phyloP scores from a whole-genome alignment of 2,797 vertebrate genomes.

The Remorina albescens region DNA sequence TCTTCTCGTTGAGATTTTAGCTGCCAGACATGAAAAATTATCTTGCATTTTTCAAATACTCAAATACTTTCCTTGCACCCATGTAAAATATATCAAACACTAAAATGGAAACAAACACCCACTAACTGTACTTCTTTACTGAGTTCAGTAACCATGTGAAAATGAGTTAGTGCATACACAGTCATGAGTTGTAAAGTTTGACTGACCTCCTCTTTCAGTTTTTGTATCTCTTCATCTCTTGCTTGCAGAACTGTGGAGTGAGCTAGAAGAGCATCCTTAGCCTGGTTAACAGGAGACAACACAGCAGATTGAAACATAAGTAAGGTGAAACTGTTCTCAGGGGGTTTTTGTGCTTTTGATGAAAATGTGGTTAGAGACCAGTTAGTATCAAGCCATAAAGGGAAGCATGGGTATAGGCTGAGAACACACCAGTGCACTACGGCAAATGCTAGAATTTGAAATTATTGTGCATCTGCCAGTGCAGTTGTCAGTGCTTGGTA shows the following conservation, averaged over 20 bases:
- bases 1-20: constrained; percentile 74
- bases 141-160: neutral
- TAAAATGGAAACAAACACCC: neutral
- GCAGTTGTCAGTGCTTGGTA: constrained; percentile 9
- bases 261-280: constrained; percentile 83
- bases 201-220: constrained; percentile 81
- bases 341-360: neutral
- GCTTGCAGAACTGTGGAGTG: constrained; percentile 81
- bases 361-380: neutral
- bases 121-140: neutral
- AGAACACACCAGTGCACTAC: constrained; percentile 22
- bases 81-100: too few relatives aligned
- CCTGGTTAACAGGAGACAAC: constrained; percentile 61
- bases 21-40: constrained; percentile 71
- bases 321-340: neutral
- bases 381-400: neutral
- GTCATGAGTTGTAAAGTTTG: neutral
- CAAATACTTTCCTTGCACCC: neutral
- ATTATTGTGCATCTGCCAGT: neutral
- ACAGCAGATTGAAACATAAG: neutral
- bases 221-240: constrained; percentile 80
- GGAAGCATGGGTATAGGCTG: neutral
- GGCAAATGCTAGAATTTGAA: constrained; percentile 1
- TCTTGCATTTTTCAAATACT: neutral
- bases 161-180: constrained; percentile 8